Evolutionary conservation across 2,113 vertebrate species (phyloP).

Genomic region (Dasyprocta punctata): DNA sequence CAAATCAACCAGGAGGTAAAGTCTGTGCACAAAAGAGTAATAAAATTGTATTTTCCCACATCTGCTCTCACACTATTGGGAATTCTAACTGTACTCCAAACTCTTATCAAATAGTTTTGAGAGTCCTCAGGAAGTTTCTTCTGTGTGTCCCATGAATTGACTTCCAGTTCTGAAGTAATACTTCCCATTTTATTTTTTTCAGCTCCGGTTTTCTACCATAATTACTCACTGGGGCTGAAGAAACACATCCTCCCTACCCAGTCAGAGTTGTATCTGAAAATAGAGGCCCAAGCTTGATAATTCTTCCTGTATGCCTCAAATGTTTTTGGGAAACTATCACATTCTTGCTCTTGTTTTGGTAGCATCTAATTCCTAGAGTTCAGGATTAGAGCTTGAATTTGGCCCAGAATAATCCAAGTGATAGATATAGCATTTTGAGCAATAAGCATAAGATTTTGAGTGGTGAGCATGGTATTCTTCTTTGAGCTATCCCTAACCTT

Average conservation of each 20-base stretch:
- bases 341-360: not conserved
- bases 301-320: too few relatives aligned
- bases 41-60: conserved; percentile 46
- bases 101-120: not conserved
- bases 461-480: not conserved
- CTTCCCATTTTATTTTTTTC: not conserved
- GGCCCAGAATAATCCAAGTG: not conserved
- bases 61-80: conserved; percentile 41
- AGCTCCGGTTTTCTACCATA: not conserved
- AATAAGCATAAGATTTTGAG: not conserved
- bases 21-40: conserved; percentile 55
- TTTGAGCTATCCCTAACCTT: not conserved
- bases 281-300: not conserved
- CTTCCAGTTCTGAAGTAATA: not conserved
- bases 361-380: conserved; percentile 2
- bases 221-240: not conserved
- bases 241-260: too few relatives aligned
- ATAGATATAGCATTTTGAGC: not conserved
- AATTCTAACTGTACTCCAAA: conserved; percentile 31
- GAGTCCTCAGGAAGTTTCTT: not conserved
- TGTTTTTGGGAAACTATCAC: not conserved
- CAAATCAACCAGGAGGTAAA: conserved; percentile 1
- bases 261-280: not conserved
- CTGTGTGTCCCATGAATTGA: not conserved
- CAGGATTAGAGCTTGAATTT: not conserved